A percentile compares a stretch with the other conserved stretches of the same genome.
phyloP scores from a whole-genome alignment of 64 coral and sea anemone genomes.

The Pachyseris speciosa region DNA sequence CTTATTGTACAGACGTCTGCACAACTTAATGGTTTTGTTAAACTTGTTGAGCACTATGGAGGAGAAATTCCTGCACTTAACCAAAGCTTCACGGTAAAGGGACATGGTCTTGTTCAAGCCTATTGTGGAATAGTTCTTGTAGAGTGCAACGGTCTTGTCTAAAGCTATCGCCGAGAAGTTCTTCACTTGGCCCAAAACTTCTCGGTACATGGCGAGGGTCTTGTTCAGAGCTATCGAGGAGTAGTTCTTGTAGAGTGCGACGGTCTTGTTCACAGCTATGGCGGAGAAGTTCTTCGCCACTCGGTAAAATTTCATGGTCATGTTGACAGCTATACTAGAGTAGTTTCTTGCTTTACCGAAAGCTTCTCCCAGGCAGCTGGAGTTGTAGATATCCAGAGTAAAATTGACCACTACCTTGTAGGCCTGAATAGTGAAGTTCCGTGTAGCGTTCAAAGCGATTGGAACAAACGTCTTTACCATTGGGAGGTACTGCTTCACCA shows the following conservation, averaged over 20 bases:
- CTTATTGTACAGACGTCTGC: constrained; percentile 34
- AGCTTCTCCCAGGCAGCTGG: constrained; percentile 2
- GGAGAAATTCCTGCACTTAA: constrained; percentile 7
- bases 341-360: constrained; percentile 41
- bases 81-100: constrained; percentile 15
- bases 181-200: not conserved
- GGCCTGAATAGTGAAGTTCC: too few species aligned
- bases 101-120: constrained; percentile 52
- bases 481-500: too few species aligned
- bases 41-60: constrained; percentile 19
- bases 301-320: too few species aligned
- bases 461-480: not conserved
- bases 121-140: constrained; percentile 23
- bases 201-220: constrained; percentile 6
- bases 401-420: not conserved
- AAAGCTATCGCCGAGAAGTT: not conserved
- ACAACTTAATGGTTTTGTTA: constrained; percentile 42
- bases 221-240: not conserved
- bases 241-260: too few species aligned
- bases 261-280: constrained; percentile 54
- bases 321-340: constrained; percentile 12
- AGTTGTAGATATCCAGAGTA: constrained; percentile 24
- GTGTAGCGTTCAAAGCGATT: too few species aligned
- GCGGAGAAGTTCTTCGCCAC: not conserved
- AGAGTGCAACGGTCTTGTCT: constrained; percentile 53